Base-by-base conservation (phyloP, 2,797 vertebrate genomes). In the Mycteria americana region DNA sequence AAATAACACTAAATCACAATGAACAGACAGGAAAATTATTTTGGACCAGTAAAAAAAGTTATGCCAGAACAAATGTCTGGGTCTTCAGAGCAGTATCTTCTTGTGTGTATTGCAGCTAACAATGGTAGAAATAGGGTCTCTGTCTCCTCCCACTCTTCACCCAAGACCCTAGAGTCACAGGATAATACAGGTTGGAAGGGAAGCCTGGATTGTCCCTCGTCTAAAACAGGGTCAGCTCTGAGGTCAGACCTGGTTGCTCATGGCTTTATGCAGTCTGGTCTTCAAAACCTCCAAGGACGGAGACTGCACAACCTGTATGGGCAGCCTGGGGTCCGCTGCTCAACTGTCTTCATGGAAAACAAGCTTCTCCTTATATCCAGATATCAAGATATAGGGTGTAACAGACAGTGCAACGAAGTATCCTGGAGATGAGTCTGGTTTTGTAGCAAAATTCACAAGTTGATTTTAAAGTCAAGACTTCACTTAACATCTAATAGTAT, bases 1-100 rank as follows among this genome's bases (percentile, higher is more conserved):
- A 97, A 96, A 96, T 93, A 96, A 88, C 82, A 84, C 39, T 72
- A 88, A 83, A 92, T 89, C 90, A 91, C 84, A 93, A 88, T 43
- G 39, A 96, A 59, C 93, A 91, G 31, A 89, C 78, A 51, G 84
- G 82, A 69, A 94, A 93, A 91, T 53, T 86, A 92, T 86, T 97
- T 56, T 93, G 82, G 85, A 93, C 56, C 35, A 80, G 35, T 79
- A 56, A 89, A 95, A 88, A 80, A 39, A 48, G 33, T 69, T 69
- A 51, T 11, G n/a, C 45, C 87, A 93, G 76, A 95, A 93, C 19
- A 88, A 91, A 73, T 6, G 15, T 60, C 88, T 92, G 43, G 31
- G 27, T 94, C 62, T 91, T 74, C 76, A 62, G 15, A 74, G 68
- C 60, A 88, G 33, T 10, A 51, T 35, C 75, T 51, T 35, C 43